These are phyloP conservation scores for Epinotia brunnichana DNA, from an alignment of 2,888 invertebrate species.

Conservation along the genomic window DNA sequence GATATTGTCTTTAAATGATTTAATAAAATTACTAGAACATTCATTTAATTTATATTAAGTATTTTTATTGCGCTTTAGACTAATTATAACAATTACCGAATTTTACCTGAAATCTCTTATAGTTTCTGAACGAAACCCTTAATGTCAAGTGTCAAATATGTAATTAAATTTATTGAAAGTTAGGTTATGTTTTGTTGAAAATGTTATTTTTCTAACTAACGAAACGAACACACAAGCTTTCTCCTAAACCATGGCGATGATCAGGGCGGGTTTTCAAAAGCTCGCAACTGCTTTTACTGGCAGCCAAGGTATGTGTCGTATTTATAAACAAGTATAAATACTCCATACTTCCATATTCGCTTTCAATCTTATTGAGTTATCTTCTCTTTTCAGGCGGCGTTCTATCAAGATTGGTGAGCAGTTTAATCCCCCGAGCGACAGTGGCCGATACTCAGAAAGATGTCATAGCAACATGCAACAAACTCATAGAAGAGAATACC, in stretches of 20 bases:
- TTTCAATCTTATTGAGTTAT: not conserved
- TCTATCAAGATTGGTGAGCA: conserved; percentile 69
- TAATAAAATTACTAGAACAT: too few relatives aligned
- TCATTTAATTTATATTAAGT: too few relatives aligned
- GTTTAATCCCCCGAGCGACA: conserved; percentile 59
- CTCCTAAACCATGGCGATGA: conserved; percentile 59
- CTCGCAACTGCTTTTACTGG: conserved; percentile 61
- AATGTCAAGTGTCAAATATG: conserved; percentile 13
- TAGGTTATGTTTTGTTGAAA: conserved; percentile 39
- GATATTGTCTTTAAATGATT: too few relatives aligned
- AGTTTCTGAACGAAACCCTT: conserved; percentile 6
- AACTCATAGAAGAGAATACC: conserved; percentile 81
- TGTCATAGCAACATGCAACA: conserved; percentile 86
- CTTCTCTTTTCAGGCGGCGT: conserved; percentile 64
- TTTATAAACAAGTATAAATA: not conserved
- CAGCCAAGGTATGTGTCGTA: conserved; percentile 58
- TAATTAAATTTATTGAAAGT: not conserved
- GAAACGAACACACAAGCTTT: conserved; percentile 37
- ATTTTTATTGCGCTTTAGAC: too few relatives aligned
- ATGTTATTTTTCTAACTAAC: conserved; percentile 21
- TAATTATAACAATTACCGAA: not conserved
- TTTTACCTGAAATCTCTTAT: not conserved
- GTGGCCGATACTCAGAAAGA: conserved; percentile 70
- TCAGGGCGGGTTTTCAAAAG: conserved; percentile 69
- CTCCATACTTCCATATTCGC: not conserved